Percentiles rank a stretch among this genome's conserved stretches.
These are phyloP conservation scores for Acrossocheilus wenchowensis DNA, from an alignment of 2,797 vertebrate genomes.

Conservation along the genomic window DNA sequence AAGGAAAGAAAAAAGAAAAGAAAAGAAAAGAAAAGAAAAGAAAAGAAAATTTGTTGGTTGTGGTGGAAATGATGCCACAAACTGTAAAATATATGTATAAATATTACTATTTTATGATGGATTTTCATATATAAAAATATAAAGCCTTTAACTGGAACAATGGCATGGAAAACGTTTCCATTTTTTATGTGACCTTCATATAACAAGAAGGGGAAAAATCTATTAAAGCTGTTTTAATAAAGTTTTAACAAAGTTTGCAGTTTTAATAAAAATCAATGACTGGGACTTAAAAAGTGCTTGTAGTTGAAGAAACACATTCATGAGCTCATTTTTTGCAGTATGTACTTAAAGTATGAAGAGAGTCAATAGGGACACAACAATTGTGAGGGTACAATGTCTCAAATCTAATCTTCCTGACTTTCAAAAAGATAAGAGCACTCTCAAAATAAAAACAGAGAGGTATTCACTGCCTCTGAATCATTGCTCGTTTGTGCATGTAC, in stretches of 20 bases:
- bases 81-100: not conserved
- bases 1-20: too few relatives aligned
- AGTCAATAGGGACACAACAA: not conserved
- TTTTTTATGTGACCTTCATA: not conserved
- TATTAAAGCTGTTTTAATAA: not conserved
- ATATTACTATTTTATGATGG: not conserved
- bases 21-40: not conserved
- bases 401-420: not conserved
- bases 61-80: not conserved
- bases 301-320: not conserved
- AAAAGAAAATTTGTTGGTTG: not conserved
- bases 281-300: not conserved
- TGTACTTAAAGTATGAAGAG: slow-evolving; percentile 8
- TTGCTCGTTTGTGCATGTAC: not conserved
- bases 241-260: too few relatives aligned
- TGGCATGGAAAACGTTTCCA: not conserved
- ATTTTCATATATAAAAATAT: not conserved
- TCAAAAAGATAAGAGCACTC: not conserved
- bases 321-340: not conserved
- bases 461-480: not conserved
- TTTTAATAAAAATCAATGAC: not conserved
- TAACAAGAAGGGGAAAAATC: not conserved
- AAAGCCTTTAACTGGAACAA: not conserved
- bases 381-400: not conserved
- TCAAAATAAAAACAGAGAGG: not conserved